Conservation (phyloP, 2,797 vertebrate genomes). For the Pristis pectinata region DNA sequence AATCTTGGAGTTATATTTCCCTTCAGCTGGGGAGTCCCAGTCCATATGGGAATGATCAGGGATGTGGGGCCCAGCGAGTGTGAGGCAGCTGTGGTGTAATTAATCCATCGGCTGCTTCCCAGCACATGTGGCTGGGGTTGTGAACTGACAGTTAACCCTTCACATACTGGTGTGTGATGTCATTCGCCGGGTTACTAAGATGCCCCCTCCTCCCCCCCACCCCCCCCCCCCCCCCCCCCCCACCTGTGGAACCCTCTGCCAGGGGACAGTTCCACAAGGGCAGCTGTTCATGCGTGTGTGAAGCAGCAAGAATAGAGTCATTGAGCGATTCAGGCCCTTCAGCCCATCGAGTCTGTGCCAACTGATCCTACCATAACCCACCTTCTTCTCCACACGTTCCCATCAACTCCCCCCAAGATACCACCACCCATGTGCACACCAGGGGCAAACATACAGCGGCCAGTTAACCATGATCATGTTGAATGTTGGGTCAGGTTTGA, state of each 20-base stretch:
- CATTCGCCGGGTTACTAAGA: neutral
- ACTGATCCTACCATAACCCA: too few relatives aligned
- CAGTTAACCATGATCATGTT: too few relatives aligned
- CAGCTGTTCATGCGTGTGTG: neutral
- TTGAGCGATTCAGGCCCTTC: too few relatives aligned
- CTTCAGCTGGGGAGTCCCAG: neutral
- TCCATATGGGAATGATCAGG: neutral
- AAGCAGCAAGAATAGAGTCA: too few relatives aligned
- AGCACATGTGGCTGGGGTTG: neutral
- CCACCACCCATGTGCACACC: too few relatives aligned
- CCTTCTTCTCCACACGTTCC: too few relatives aligned
- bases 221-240: too few relatives aligned
- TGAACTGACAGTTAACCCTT: neutral
- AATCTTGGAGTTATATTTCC: neutral
- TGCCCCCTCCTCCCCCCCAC: neutral
- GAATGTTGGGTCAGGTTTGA: too few relatives aligned
- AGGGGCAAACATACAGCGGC: too few relatives aligned
- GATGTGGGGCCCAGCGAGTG: neutral
- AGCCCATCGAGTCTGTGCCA: too few relatives aligned
- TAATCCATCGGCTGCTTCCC: neutral
- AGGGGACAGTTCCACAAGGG: neutral
- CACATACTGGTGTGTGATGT: neutral
- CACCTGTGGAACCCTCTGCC: too few relatives aligned
- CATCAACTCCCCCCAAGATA: too few relatives aligned
- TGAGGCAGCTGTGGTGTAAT: neutral